Evolutionary conservation across 2,113 vertebrate species (phyloP).

Genomic region (Pachyramphus minor): DNA sequence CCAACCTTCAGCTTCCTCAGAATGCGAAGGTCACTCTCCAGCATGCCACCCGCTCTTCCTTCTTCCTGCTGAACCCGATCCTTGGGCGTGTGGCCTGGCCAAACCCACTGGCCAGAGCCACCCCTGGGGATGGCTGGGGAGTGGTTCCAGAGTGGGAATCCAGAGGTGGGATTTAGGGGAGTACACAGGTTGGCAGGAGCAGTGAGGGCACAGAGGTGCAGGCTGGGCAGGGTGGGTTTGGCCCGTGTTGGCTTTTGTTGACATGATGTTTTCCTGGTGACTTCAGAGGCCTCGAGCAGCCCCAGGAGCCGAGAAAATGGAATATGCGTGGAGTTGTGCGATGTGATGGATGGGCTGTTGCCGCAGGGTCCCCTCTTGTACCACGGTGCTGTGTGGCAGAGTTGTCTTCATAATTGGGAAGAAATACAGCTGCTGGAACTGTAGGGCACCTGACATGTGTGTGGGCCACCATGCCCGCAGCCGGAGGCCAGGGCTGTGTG

Average conservation of each 20-base stretch:
- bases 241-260: rapidly evolving
- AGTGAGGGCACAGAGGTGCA: rapidly evolving
- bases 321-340: rapidly evolving
- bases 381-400: rapidly evolving
- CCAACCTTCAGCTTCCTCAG: background rate
- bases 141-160: too few relatives aligned
- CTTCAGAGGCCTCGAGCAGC: rapidly evolving
- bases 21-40: background rate
- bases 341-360: background rate
- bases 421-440: rapidly evolving
- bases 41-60: background rate
- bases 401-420: background rate
- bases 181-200: rapidly evolving
- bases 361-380: rapidly evolving
- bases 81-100: rapidly evolving
- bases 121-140: rapidly evolving
- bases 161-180: background rate
- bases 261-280: background rate
- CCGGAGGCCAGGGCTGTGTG: rapidly evolving
- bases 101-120: background rate
- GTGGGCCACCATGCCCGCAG: rapidly evolving
- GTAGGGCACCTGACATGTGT: background rate
- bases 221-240: rapidly evolving
- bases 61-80: conserved; percentile 29
- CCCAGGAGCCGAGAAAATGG: too few relatives aligned